Evolutionary conservation across 2,113 vertebrate species (phyloP).

Genomic region (Gracilinanus agilis): DNA sequence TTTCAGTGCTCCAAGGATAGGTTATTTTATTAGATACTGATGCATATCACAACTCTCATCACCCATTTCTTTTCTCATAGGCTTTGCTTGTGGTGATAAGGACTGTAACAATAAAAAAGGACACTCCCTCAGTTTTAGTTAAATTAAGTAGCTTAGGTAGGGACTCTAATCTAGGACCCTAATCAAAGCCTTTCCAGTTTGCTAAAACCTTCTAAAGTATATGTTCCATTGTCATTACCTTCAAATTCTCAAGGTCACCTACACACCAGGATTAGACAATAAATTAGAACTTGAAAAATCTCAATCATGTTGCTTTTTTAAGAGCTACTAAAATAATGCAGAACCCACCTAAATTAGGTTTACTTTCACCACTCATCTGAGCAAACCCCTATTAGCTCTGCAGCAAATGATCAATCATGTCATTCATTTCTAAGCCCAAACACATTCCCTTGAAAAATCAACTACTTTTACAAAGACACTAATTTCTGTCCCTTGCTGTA

Average conservation of each 20-base stretch:
- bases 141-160: background rate
- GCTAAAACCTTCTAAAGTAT: background rate
- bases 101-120: no score
- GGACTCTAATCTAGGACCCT: background rate
- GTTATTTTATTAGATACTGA: no score
- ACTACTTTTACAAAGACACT: constrained; percentile 58
- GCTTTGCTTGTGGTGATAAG: background rate
- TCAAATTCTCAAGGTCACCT: background rate
- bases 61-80: background rate
- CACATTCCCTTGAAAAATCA: constrained; percentile 25
- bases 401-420: constrained; percentile 40
- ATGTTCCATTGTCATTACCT: background rate
- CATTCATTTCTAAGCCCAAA: constrained; percentile 44
- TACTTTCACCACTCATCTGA: constrained; percentile 16
- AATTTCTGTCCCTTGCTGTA: constrained; percentile 27
- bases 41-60: no score
- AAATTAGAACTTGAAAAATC: background rate
- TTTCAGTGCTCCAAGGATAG: constrained; percentile 11
- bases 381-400: constrained; percentile 19
- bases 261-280: background rate
- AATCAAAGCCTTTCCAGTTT: background rate
- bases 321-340: constrained; percentile 44
- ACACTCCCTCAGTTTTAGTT: background rate
- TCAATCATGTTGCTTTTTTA: background rate
- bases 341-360: constrained; percentile 51